Conservation (phyloP, 92 coral and sea anemone genomes). For the Porites rus region DNA sequence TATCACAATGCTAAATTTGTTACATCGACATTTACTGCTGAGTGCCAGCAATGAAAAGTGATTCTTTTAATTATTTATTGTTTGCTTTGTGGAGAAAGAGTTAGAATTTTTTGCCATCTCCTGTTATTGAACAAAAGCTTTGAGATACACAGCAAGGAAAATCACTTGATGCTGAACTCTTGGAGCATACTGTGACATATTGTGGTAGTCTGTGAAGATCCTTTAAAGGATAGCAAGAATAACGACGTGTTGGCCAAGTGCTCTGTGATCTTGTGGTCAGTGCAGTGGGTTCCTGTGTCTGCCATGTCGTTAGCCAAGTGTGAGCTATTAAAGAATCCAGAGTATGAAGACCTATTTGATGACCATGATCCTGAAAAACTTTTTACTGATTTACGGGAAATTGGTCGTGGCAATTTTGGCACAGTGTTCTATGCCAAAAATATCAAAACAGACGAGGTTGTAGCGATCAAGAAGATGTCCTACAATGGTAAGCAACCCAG, state of each 20-base stretch:
- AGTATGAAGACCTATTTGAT: conserved; percentile 91
- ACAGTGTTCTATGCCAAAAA: conserved; percentile 99
- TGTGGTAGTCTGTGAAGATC: no score
- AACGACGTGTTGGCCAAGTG: conserved; percentile 45
- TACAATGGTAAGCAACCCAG: conserved; percentile 95
- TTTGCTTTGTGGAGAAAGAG: no score
- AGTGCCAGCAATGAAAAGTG: no score
- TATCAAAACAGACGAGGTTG: conserved; percentile 94
- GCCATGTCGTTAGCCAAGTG: conserved; percentile 95
- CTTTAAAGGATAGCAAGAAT: no score
- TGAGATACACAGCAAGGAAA: no score
- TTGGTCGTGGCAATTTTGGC: conserved; percentile 99
- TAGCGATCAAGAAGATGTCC: conserved; percentile 99
- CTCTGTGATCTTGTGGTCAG: conserved; percentile 53
- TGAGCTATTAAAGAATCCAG: conserved; percentile 78
- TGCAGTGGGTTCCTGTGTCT: conserved; percentile 90
- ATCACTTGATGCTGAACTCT: no score
- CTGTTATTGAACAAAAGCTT: no score
- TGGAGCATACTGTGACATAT: no score
- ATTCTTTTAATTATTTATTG: no score
- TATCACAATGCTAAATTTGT: no score
- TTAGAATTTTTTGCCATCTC: no score
- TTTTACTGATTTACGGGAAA: conserved; percentile 91
- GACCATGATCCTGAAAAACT: conserved; percentile 98
- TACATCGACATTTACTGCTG: no score